Base-by-base conservation (phyloP, 2,888 invertebrate genomes). In the Ctenicera cuprea region DNA sequence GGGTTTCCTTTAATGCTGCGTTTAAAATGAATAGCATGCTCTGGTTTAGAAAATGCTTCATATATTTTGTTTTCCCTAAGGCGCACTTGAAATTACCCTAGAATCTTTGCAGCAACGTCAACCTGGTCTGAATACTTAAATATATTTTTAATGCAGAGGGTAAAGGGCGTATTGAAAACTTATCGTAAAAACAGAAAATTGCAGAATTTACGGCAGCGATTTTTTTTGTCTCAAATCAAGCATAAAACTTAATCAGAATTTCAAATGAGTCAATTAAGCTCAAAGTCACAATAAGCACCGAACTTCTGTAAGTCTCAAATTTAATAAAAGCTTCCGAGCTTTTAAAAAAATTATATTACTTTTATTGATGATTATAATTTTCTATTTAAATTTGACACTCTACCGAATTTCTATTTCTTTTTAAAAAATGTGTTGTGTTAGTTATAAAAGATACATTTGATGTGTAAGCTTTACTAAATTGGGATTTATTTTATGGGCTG, bases 41-140 rank as follows among this genome's bases (percentile, higher is more conserved):
- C 3, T 22, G 22, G 20, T 20, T 22, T 20, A 20, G 20, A 50
- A 50, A 50, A 50, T 50, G n/a, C 22, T 50, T 50, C 22, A 50
- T 50, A 50, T 50, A 50, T 22, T 50, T 50, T 50, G 22, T 50
- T 50, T 45, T 50, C 50, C 50, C 50, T 22, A 50, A 50, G 50
- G 50, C 50, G 50, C 22, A 50, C 12, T 50, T 20, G 12, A 50
- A 50, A 50, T 50, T 50, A 50, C 50, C 22, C 22, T 3, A 41
- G 50, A 50, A 41, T 41, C 50, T 45, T 18, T 50, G 22, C 11
- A 20, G 18, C 50, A 5, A 7, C 22, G 50, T 50, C 12, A 50
- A 22, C 50, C 50, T 22, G 22, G 50, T 41, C 22, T 22, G 50
- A 50, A 50, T 50, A 50, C 50, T 3, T 50, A 50, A 50, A 20